Conservation (phyloP, 1,140 invertebrate species). For the Ptiloglossa arizonensis region DNA sequence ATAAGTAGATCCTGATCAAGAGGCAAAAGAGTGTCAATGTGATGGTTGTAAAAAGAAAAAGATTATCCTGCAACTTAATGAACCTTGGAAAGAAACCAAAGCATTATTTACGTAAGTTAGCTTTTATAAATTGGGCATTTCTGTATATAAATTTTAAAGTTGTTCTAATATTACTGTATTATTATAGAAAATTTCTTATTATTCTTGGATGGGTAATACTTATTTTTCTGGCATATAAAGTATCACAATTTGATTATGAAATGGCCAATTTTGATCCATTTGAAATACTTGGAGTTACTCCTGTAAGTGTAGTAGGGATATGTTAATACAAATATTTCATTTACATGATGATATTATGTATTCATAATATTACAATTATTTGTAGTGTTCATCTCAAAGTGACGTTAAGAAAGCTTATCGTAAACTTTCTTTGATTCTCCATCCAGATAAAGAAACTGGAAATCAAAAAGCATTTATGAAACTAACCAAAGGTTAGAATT, state of each 20-base stretch:
- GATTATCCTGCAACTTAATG: slow-evolving; percentile 88
- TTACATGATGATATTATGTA: not conserved
- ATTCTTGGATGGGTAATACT: slow-evolving; percentile 95
- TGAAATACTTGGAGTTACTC: slow-evolving; percentile 95
- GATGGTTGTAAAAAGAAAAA: slow-evolving; percentile 93
- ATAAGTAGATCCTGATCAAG: slow-evolving; percentile 86
- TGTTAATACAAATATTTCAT: not conserved
- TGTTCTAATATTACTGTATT: slow-evolving; percentile 35
- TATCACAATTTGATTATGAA: slow-evolving; percentile 98
- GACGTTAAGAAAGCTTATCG: slow-evolving; percentile 98
- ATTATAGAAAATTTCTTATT: slow-evolving; percentile 86
- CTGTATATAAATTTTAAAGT: slow-evolving; percentile 21
- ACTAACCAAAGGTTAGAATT: slow-evolving; percentile 94
- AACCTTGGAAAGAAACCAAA: slow-evolving; percentile 94
- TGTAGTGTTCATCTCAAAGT: slow-evolving; percentile 89
- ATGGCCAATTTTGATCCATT: slow-evolving; percentile 99
- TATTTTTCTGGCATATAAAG: slow-evolving; percentile 95
- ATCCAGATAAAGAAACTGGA: slow-evolving; percentile 99
- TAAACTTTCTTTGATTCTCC: slow-evolving; percentile 94
- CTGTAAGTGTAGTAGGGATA: slow-evolving; percentile 82
- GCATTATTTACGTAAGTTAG: slow-evolving; percentile 81
- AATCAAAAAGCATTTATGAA: slow-evolving; percentile 99
- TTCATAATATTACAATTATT: slow-evolving; percentile 49
- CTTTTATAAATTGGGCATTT: slow-evolving; percentile 1
- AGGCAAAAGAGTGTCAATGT: slow-evolving; percentile 92